Percentiles rank a stretch among this genome's conserved stretches.
Evolutionary conservation across 92 coral and sea anemone species (phyloP).

Genomic region (Phenganax stokvisi): DNA sequence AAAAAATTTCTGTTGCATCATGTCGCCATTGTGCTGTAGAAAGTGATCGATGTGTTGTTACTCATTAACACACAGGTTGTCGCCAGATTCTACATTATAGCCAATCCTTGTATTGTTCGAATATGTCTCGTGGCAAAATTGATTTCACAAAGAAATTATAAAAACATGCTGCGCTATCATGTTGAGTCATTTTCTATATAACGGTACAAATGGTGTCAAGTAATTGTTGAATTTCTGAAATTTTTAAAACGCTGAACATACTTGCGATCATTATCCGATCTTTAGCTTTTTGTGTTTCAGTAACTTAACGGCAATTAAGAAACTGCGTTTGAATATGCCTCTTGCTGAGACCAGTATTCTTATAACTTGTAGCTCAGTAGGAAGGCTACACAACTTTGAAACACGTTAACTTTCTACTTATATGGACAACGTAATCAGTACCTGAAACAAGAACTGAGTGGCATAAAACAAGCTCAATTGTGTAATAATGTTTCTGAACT

Average conservation of each 20-base stretch:
- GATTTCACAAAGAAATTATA: background rate
- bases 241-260: constrained; percentile 13
- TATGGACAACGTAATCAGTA: too few relatives aligned
- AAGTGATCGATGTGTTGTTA: background rate
- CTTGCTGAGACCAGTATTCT: background rate
- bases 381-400: background rate
- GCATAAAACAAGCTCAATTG: too few relatives aligned
- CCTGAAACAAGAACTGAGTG: too few relatives aligned
- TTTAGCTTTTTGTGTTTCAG: background rate
- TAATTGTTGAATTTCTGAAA: background rate
- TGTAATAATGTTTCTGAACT: too few relatives aligned
- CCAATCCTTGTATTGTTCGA: constrained; percentile 2
- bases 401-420: background rate
- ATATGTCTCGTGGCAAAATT: constrained; percentile 6
- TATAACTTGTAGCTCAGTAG: background rate
- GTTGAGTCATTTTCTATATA: background rate
- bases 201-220: constrained; percentile 11
- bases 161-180: constrained; percentile 13
- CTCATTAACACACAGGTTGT: background rate
- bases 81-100: background rate
- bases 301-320: background rate
- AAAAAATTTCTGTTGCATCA: background rate
- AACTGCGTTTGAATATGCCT: background rate
- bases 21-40: background rate
- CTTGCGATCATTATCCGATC: background rate